Evolutionary conservation across 2,888 invertebrate species (phyloP).

Genomic region (Dysmachus trigonus): DNA sequence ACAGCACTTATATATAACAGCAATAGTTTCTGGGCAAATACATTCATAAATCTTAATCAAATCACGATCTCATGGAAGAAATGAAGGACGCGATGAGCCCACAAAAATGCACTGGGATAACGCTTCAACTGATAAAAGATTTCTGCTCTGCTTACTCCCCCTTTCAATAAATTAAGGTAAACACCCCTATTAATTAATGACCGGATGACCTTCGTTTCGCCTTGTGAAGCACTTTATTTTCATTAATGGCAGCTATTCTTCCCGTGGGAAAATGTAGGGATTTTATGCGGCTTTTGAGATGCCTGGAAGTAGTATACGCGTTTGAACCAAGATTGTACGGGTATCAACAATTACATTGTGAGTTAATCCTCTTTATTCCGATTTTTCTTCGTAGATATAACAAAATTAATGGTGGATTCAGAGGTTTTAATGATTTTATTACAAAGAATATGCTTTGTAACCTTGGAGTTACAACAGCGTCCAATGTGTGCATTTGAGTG

Average conservation of each 20-base stretch:
- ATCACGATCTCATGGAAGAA: background rate
- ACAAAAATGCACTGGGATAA: background rate
- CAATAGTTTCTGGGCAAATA: background rate
- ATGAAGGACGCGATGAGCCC: background rate
- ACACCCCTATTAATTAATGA: background rate
- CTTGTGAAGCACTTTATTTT: background rate
- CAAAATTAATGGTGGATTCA: no score
- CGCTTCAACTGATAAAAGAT: background rate
- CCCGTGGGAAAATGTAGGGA: background rate
- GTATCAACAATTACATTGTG: background rate
- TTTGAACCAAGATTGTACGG: background rate
- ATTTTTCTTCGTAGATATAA: no score
- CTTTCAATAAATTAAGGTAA: background rate
- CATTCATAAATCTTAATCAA: background rate
- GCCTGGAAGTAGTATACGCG: background rate
- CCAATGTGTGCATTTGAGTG: no score
- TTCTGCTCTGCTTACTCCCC: background rate
- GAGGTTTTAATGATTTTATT: no score
- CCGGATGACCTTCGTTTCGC: background rate
- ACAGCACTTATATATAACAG: background rate
- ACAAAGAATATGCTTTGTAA: no score
- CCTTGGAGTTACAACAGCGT: no score
- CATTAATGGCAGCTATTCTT: background rate
- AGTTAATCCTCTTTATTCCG: background rate
- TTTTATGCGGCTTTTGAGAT: background rate